Percentiles rank a stretch among this genome's conserved stretches.
Conservation (phyloP, 1,140 invertebrate genomes). For the Leptinotarsa undecemlineata region DNA sequence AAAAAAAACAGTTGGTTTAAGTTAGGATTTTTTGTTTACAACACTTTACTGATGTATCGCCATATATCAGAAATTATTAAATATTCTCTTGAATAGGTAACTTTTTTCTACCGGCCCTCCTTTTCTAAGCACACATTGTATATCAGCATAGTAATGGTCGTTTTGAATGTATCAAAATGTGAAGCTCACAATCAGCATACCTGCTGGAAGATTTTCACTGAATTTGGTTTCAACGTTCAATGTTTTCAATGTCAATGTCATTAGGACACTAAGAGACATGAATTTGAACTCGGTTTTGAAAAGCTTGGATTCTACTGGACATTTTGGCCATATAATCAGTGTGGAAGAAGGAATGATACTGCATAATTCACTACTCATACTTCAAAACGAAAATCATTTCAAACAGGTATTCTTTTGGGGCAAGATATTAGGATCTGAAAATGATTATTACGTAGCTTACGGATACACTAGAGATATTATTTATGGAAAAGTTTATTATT, state of each 20-base stretch:
- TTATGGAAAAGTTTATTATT: conserved; percentile 68
- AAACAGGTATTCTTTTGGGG: conserved; percentile 75
- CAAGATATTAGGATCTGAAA: conserved; percentile 66
- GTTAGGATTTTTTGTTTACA: too few species aligned
- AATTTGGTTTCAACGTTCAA: too few species aligned
- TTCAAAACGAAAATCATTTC: conserved; percentile 79
- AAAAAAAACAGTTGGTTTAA: too few species aligned
- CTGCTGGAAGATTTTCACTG: too few species aligned
- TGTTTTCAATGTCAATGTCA: not conserved
- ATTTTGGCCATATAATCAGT: conserved; percentile 65
- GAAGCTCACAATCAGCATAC: too few species aligned
- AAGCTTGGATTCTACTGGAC: conserved; percentile 55
- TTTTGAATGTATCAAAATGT: too few species aligned
- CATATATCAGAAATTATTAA: too few species aligned
- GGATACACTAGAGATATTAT: conserved; percentile 71
- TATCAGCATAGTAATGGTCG: too few species aligned
- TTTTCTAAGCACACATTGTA: too few species aligned
- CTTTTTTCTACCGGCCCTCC: too few species aligned
- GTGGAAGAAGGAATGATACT: conserved; percentile 68
- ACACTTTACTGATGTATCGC: too few species aligned
- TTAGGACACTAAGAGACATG: conserved; percentile 43
- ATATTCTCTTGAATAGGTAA: too few species aligned
- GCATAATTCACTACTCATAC: conserved; percentile 69
- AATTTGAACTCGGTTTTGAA: conserved; percentile 47
- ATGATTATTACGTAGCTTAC: conserved; percentile 75